Conservation (phyloP, 2,113 vertebrate genomes). For the Pseudorectes ferrugineus region DNA sequence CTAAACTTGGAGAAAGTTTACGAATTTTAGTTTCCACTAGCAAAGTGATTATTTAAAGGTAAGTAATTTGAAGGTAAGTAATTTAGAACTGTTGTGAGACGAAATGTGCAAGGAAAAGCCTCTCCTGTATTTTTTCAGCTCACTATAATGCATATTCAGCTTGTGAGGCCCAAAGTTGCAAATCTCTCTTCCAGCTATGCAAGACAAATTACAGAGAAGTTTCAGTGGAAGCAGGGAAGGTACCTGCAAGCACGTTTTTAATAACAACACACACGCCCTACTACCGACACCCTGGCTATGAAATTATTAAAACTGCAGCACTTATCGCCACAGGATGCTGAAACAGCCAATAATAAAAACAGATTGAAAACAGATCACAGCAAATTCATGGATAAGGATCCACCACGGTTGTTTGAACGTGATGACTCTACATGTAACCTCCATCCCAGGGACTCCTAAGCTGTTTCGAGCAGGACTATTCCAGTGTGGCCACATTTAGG, state of each 20-base stretch:
- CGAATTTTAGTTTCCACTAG: not conserved
- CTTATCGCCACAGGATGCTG: not conserved
- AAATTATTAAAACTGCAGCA: not conserved
- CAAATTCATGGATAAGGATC: not conserved
- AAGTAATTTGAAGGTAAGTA: not conserved
- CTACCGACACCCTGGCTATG: not conserved
- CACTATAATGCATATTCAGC: not conserved
- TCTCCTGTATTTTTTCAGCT: not conserved
- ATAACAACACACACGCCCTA: not conserved
- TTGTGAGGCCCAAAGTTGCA: not conserved
- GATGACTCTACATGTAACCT: not conserved
- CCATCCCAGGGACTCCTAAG: not conserved
- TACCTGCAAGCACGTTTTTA: not conserved
- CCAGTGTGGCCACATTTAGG: not conserved
- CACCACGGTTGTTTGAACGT: not conserved
- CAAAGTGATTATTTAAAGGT: not conserved
- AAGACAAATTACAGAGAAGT: not conserved
- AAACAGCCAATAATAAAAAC: not conserved
- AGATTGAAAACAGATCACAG: not conserved
- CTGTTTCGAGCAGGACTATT: not conserved
- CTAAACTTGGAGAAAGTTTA: not conserved
- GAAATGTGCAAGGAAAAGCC: not conserved
- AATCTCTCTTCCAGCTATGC: not conserved
- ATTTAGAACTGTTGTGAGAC: not conserved
- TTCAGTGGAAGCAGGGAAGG: not conserved